Conservation (phyloP, 2,888 invertebrate species). For the Cremastinae sp. region DNA sequence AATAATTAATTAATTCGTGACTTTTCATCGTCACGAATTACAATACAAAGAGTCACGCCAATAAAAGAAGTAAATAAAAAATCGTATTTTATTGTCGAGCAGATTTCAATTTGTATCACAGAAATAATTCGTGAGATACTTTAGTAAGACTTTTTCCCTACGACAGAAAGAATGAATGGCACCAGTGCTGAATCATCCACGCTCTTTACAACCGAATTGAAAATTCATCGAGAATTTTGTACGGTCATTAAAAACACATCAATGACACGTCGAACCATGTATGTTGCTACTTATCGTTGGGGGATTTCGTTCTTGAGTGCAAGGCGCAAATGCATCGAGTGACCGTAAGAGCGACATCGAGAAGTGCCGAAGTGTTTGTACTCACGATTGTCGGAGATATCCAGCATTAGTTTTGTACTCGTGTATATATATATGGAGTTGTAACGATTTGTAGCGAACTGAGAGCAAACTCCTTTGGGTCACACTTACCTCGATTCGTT, state of each 20-base stretch:
- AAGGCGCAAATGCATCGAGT: constrained; percentile 39
- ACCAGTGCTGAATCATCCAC: neutral
- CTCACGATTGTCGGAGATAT: constrained; percentile 37
- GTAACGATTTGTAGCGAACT: neutral
- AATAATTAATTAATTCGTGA: neutral
- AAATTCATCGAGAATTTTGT: constrained; percentile 28
- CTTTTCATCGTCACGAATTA: neutral
- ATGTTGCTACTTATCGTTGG: constrained; percentile 34
- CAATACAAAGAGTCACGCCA: neutral
- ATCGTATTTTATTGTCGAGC: neutral
- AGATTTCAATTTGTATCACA: neutral
- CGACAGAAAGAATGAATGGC: neutral
- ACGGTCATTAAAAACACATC: constrained; percentile 48
- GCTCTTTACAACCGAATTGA: neutral
- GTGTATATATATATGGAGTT: neutral
- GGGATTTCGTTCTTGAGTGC: constrained; percentile 11
- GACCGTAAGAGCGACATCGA: constrained; percentile 22
- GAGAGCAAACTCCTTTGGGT: constrained; percentile 43
- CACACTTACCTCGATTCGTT: constrained; percentile 22
- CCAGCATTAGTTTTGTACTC: constrained; percentile 35
- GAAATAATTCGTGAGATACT: too few species aligned
- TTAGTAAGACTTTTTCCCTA: neutral
- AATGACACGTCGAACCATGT: constrained; percentile 33
- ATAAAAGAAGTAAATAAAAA: neutral
- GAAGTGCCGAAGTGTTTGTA: constrained; percentile 30